These are phyloP conservation scores for Drosophila lacteicornis DNA, from an alignment of 1,140 invertebrate genomes.

Conservation along the genomic window DNA sequence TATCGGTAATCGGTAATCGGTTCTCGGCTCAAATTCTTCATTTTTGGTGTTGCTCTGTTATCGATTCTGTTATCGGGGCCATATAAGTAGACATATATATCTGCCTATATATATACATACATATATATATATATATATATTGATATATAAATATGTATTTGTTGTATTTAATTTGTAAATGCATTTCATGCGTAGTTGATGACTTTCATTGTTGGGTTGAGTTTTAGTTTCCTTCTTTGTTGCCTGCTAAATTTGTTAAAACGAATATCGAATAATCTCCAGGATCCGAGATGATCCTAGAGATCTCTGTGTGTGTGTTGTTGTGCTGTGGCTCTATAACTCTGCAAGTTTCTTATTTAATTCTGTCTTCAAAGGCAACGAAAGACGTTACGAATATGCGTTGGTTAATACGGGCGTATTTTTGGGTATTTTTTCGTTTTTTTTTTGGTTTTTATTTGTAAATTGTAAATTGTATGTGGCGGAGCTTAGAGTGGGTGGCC, in stretches of 20 bases:
- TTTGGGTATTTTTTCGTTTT: neutral
- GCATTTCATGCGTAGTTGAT: constrained; percentile 80
- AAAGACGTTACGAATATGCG: constrained; percentile 51
- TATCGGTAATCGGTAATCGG: neutral
- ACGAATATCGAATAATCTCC: constrained; percentile 7
- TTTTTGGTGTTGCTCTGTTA: constrained; percentile 32
- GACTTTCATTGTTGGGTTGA: constrained; percentile 70
- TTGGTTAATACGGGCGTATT: constrained; percentile 42
- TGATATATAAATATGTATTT: constrained; percentile 41
- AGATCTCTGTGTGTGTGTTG: constrained; percentile 1
- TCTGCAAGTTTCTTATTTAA: constrained; percentile 10
- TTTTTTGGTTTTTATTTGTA: constrained; percentile 43
- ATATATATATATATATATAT: constrained; percentile 24
- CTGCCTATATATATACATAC: constrained; percentile 18
- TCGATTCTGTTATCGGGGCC: constrained; percentile 12
- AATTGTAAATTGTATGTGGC: constrained; percentile 60
- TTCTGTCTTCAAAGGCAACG: constrained; percentile 7
- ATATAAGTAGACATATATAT: constrained; percentile 37
- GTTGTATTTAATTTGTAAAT: constrained; percentile 66
- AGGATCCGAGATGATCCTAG: too few species aligned
- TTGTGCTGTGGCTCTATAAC: constrained; percentile 8
- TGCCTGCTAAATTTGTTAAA: constrained; percentile 16
- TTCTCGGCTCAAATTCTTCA: constrained; percentile 14
- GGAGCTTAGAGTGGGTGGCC: constrained; percentile 28
- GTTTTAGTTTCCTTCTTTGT: constrained; percentile 23